phyloP scores from a whole-genome alignment of 2,888 invertebrate species.

The Troides helena region DNA sequence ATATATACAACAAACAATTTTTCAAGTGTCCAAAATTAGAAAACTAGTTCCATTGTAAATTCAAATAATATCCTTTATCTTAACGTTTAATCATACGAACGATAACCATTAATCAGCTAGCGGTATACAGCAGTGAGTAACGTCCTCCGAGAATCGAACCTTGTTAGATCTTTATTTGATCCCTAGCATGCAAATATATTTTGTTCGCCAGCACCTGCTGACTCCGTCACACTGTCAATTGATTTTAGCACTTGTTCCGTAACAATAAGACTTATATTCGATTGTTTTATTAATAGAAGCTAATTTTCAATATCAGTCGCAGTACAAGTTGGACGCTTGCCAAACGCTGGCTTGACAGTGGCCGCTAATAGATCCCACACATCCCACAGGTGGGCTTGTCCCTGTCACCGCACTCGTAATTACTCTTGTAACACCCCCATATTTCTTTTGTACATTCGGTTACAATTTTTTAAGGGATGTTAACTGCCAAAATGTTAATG shows the following conservation, averaged over 20 bases:
- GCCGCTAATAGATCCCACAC: constrained; percentile 24
- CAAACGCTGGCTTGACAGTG: constrained; percentile 23
- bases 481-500: no score
- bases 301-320: constrained; percentile 16
- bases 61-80: no score
- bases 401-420: constrained; percentile 13
- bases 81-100: no score
- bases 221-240: neutral
- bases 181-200: constrained; percentile 18
- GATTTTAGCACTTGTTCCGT: neutral
- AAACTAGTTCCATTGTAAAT: no score
- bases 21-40: no score
- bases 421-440: neutral
- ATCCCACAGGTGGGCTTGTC: constrained; percentile 27
- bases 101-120: no score
- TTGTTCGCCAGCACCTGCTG: constrained; percentile 18
- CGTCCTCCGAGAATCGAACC: constrained; percentile 16
- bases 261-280: neutral
- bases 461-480: no score
- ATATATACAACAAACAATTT: no score
- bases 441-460: neutral
- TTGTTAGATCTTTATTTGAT: constrained; percentile 11
- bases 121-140: constrained; percentile 6
- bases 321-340: constrained; percentile 16
- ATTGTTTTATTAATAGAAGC: neutral